Percentiles rank a stretch among this genome's conserved stretches.
Evolutionary conservation across 1,140 invertebrate species (phyloP).

Genomic region (Drosophila ogumai): DNA sequence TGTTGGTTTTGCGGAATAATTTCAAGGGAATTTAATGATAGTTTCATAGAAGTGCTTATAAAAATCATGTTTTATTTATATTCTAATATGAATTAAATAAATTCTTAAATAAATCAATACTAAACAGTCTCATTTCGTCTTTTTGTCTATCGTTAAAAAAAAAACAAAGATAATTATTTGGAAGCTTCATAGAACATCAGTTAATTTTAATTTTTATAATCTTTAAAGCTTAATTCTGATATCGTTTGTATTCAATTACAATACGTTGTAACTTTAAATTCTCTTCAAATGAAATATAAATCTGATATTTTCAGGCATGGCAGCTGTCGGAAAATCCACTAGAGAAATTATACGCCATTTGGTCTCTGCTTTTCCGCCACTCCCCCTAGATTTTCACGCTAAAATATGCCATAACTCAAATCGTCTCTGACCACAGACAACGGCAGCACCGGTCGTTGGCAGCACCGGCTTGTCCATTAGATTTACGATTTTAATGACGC

Average conservation of each 20-base stretch:
- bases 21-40: background rate
- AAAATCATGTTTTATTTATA: background rate
- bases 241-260: background rate
- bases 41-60: too few species aligned
- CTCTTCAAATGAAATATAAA: background rate
- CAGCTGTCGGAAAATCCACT: constrained; percentile 15
- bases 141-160: background rate
- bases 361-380: background rate
- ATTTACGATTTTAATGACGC: constrained; percentile 79
- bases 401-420: constrained; percentile 56
- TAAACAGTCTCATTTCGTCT: background rate
- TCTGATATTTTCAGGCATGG: constrained; percentile 6
- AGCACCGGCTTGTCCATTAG: constrained; percentile 65
- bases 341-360: constrained; percentile 16
- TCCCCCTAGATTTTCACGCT: constrained; percentile 3
- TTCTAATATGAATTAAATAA: background rate
- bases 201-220: too few species aligned
- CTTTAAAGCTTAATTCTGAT: background rate
- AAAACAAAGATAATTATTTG: background rate
- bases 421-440: constrained; percentile 40
- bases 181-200: too few species aligned
- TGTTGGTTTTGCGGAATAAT: background rate
- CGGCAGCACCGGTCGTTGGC: constrained; percentile 14
- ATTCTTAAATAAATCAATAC: background rate
- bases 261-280: background rate